Base-by-base conservation (phyloP, 2,888 invertebrate species). In the Lacanobia oleracea region DNA sequence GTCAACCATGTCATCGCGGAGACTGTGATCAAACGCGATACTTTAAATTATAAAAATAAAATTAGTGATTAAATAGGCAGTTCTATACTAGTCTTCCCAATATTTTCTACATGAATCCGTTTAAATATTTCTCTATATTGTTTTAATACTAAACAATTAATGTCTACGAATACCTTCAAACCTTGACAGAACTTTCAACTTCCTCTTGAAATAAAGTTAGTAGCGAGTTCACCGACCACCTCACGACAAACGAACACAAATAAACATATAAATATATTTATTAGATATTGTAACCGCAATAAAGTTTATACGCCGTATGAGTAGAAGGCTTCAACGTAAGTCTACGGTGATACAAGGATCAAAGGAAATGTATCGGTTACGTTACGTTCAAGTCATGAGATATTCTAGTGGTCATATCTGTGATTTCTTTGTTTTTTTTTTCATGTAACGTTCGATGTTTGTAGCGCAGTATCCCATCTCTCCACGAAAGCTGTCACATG, bases 331-430 rank as follows among this genome's bases (percentile, higher is more conserved):
- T 21, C 18, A 48, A 37, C 7, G 1, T 53, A 18, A 23, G n/a
- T 27, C 18, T 12, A 21, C 43, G n/a, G 14, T 40, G 9, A 51
- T 33, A 43, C 37, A n/a, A 4, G 8, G 23, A 59, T 43, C 18
- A 40, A 40, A 23, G 16, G 16, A 72, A 48, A 50, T 37, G 10
- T 76, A 37, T 59, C 12, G 21, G 45, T 21, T 40, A 21, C 37
- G 21, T 16, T 4, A 10, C 21, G 79, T 23, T 4, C 40, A 80
- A 74, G 62, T 54, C 10, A 62, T 18, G 65, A 79, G 7, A 59
- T 43, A 40, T n/a, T 21, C 10, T 12, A 40, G 16, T 21, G 1
- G 12, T 37, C 8, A 12, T n/a, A 21, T 18, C 18, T 48, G 48
- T 48, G 6, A 27, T 27, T 27, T 27, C 27, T 3, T 27, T 27